phyloP scores from a whole-genome alignment of 2,888 invertebrate species.

The Phaonia tiefii region DNA sequence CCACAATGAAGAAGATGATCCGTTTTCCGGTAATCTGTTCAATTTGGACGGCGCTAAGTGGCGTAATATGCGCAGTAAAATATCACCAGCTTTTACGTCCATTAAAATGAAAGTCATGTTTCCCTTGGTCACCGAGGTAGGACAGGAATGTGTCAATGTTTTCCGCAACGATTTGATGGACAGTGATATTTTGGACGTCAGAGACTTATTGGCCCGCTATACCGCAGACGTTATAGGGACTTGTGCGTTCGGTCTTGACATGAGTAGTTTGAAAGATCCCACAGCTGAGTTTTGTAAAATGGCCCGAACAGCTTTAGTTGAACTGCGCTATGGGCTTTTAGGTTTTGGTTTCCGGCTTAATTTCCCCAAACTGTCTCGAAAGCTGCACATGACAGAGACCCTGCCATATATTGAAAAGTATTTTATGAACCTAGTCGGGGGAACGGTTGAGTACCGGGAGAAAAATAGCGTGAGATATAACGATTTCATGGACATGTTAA shows the following conservation, averaged over 20 bases:
- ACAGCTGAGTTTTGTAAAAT: slow-evolving; percentile 75
- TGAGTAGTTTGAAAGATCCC: slow-evolving; percentile 77
- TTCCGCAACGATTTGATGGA: slow-evolving; percentile 53
- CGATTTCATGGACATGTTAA: slow-evolving; percentile 81
- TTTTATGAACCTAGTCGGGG: slow-evolving; percentile 77
- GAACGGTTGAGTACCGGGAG: slow-evolving; percentile 76
- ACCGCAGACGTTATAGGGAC: slow-evolving; percentile 76
- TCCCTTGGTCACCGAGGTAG: slow-evolving; percentile 67
- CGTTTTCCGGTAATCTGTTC: slow-evolving; percentile 77
- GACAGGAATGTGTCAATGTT: slow-evolving; percentile 70
- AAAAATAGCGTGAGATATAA: slow-evolving; percentile 75
- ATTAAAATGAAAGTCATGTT: slow-evolving; percentile 76
- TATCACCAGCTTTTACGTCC: slow-evolving; percentile 79
- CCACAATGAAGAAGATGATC: slow-evolving; percentile 78
- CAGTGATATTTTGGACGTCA: slow-evolving; percentile 77
- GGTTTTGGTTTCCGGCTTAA: slow-evolving; percentile 42
- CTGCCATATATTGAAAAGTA: slow-evolving; percentile 65
- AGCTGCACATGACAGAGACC: slow-evolving; percentile 58
- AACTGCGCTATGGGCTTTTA: slow-evolving; percentile 62
- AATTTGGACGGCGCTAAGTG: slow-evolving; percentile 78
- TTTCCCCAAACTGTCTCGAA: slow-evolving; percentile 55
- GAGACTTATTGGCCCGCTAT: slow-evolving; percentile 79
- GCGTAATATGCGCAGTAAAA: slow-evolving; percentile 79
- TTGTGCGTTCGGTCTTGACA: slow-evolving; percentile 80
- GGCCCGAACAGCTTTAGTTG: slow-evolving; percentile 67